These are phyloP conservation scores for Chrysolina oricalcia DNA, from an alignment of 2,888 invertebrate species.

Conservation along the genomic window DNA sequence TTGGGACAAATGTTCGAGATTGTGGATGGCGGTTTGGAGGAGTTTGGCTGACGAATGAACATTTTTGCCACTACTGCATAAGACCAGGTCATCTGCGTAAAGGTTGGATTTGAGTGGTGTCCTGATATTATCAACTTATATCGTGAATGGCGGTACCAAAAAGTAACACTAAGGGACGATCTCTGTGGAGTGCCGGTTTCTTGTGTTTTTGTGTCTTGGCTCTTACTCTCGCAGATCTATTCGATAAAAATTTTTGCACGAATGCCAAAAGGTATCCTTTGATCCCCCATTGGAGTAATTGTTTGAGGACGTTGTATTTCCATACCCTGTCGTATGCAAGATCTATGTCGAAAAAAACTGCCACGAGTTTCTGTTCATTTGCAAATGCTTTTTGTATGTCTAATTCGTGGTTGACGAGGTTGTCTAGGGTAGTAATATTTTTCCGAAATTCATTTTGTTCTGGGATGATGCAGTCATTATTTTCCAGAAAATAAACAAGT, in stretches of 20 bases:
- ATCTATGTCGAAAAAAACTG: too few relatives aligned
- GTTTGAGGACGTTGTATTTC: too few relatives aligned
- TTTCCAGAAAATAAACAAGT: constrained; percentile 22
- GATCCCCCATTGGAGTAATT: constrained; percentile 16
- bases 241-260: constrained; percentile 18
- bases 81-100: constrained; percentile 20
- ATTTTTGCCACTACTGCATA: constrained; percentile 13
- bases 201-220: background rate
- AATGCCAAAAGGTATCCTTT: constrained; percentile 25
- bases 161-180: constrained; percentile 7
- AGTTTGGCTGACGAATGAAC: background rate
- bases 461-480: too few relatives aligned
- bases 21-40: background rate
- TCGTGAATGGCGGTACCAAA: constrained; percentile 4
- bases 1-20: constrained; percentile 3
- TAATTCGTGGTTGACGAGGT: constrained; percentile 27
- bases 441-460: constrained; percentile 34
- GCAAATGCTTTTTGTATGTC: too few relatives aligned
- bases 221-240: background rate
- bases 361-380: too few relatives aligned
- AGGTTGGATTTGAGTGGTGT: constrained; percentile 14
- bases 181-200: constrained; percentile 3
- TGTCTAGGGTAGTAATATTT: constrained; percentile 28
- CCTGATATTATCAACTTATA: constrained; percentile 1
- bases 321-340: constrained; percentile 16